Evolutionary conservation across 1,140 invertebrate species (phyloP).

Genomic region (Limonius californicus): DNA sequence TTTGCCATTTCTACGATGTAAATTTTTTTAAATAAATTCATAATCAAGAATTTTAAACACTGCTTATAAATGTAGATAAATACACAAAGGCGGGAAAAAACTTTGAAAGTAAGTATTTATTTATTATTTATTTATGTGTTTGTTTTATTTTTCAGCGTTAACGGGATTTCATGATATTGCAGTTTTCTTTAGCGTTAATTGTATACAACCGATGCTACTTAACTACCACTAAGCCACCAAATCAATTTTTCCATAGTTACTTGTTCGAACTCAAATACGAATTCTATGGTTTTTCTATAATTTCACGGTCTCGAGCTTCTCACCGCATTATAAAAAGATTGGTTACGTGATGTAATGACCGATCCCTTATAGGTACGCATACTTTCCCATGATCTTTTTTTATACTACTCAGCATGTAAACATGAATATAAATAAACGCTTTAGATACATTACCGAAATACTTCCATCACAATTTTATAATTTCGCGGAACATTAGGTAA

Average conservation of each 20-base stretch:
- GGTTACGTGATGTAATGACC: constrained; percentile 8
- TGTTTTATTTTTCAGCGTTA: too few relatives aligned
- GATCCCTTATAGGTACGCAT: constrained; percentile 7
- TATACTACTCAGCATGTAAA: background rate
- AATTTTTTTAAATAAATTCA: too few relatives aligned
- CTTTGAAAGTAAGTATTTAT: too few relatives aligned
- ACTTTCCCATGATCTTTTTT: constrained; percentile 8
- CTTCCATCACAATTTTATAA: background rate
- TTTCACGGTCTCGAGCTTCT: constrained; percentile 8
- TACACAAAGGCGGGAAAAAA: too few relatives aligned
- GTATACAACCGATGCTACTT: too few relatives aligned
- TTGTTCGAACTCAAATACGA: background rate
- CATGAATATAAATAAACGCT: background rate
- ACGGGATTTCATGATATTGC: too few relatives aligned
- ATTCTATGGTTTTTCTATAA: constrained; percentile 11
- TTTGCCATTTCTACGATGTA: too few relatives aligned
- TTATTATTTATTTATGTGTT: too few relatives aligned
- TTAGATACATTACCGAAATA: background rate
- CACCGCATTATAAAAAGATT: constrained; percentile 9
- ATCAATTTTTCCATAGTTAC: constrained; percentile 2
- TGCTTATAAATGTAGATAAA: too few relatives aligned
- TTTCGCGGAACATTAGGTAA: background rate
- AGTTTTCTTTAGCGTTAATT: too few relatives aligned
- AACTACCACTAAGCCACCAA: too few relatives aligned
- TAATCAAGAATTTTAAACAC: too few relatives aligned